Percentiles rank a stretch among this genome's conserved stretches.
Evolutionary conservation across 2,888 invertebrate genomes (phyloP).

Genomic region (Lepetodrilus schrolli): DNA sequence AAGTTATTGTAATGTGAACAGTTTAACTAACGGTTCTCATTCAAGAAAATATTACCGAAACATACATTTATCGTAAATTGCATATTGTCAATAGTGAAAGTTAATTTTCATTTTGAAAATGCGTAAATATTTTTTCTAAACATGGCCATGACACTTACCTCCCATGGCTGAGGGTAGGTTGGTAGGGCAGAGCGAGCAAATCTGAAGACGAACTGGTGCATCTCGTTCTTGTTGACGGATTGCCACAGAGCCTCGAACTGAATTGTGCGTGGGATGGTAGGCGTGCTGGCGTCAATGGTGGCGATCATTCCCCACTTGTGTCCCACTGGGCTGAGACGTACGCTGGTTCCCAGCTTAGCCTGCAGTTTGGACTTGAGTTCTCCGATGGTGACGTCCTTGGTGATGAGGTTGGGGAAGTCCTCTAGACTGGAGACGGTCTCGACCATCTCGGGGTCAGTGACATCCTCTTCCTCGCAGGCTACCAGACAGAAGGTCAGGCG

Average conservation of each 20-base stretch:
- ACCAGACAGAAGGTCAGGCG: background rate
- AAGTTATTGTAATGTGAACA: background rate
- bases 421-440: background rate
- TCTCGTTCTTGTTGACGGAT: constrained; percentile 12
- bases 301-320: constrained; percentile 29
- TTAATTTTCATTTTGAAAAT: background rate
- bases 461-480: background rate
- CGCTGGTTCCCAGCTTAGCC: background rate
- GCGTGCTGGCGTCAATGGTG: constrained; percentile 26
- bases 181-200: constrained; percentile 39
- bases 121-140: background rate
- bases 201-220: constrained; percentile 36
- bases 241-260: constrained; percentile 43
- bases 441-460: background rate
- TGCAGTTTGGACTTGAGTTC: constrained; percentile 16
- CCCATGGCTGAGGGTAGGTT: constrained; percentile 40
- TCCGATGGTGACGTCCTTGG: background rate
- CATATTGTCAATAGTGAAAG: background rate
- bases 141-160: constrained; percentile 35
- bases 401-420: constrained; percentile 22
- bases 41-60: too few species aligned
- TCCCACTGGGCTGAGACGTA: constrained; percentile 1
- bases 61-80: background rate
- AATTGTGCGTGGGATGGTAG: constrained; percentile 31
- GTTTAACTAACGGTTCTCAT: background rate